phyloP scores from a whole-genome alignment of 1,140 invertebrate species.

The Pteromalus puparum region DNA sequence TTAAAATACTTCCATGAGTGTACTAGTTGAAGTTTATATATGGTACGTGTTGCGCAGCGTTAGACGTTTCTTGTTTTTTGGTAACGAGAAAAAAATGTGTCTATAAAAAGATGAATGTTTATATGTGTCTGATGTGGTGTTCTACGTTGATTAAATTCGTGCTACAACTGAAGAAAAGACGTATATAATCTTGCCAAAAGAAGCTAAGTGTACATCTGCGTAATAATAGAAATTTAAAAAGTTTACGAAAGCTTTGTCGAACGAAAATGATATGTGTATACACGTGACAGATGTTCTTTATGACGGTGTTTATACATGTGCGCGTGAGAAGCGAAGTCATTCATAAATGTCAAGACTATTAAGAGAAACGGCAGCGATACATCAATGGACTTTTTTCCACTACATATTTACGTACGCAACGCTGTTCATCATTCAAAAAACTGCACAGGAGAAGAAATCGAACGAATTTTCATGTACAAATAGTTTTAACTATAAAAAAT shows the following conservation, averaged over 20 bases:
- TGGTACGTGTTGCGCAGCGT: not conserved
- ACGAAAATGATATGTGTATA: not conserved
- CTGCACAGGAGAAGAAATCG: not conserved
- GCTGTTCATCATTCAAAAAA: too few relatives aligned
- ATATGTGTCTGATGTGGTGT: slow-evolving; percentile 24
- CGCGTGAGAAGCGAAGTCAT: not conserved
- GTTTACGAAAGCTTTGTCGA: not conserved
- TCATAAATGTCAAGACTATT: not conserved
- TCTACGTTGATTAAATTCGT: not conserved
- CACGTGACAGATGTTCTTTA: not conserved
- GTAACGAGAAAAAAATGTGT: not conserved
- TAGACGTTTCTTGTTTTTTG: not conserved
- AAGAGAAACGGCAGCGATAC: not conserved
- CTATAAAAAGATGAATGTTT: not conserved
- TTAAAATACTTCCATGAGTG: not conserved
- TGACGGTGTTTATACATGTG: not conserved
- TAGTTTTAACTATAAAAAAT: not conserved
- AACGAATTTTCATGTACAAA: not conserved
- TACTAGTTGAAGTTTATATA: not conserved
- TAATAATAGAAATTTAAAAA: not conserved
- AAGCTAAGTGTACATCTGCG: not conserved
- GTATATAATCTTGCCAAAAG: not conserved
- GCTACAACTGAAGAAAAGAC: not conserved
- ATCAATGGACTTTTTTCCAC: not conserved
- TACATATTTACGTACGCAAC: not conserved